phyloP scores from a whole-genome alignment of 2,888 invertebrate genomes.

The Lochmaea crataegi region DNA sequence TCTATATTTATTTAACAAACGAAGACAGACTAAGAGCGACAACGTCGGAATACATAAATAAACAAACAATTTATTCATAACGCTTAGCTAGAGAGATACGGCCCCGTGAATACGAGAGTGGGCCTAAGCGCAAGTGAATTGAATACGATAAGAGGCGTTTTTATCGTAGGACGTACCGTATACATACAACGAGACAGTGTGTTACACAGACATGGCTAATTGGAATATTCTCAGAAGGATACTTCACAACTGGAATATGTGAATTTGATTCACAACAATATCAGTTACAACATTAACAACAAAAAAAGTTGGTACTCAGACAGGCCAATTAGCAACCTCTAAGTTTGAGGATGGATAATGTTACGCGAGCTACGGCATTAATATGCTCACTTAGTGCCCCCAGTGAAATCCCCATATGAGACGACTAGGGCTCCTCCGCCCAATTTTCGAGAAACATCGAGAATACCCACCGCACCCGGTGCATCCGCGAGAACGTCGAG shows the following conservation, averaged over 20 bases:
- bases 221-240: background rate
- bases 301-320: too few relatives aligned
- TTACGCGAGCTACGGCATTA: too few relatives aligned
- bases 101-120: conserved; percentile 40
- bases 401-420: too few relatives aligned
- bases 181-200: conserved; percentile 13
- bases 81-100: conserved; percentile 29
- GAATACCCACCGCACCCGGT: too few relatives aligned
- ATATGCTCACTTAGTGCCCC: too few relatives aligned
- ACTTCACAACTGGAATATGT: background rate
- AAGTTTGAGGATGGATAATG: too few relatives aligned
- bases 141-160: conserved; percentile 33
- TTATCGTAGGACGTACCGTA: conserved; percentile 26
- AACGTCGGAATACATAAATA: conserved; percentile 44
- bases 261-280: too few relatives aligned
- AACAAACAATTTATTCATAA: conserved; percentile 48
- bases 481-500: too few relatives aligned
- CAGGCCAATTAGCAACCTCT: too few relatives aligned
- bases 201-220: background rate
- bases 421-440: too few relatives aligned
- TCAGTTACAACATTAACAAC: too few relatives aligned
- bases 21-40: conserved; percentile 35
- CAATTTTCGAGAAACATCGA: too few relatives aligned
- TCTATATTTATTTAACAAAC: conserved; percentile 26
- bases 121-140: conserved; percentile 36